Conservation (phyloP, 2,113 vertebrate genomes). For the Varanus salvator region DNA sequence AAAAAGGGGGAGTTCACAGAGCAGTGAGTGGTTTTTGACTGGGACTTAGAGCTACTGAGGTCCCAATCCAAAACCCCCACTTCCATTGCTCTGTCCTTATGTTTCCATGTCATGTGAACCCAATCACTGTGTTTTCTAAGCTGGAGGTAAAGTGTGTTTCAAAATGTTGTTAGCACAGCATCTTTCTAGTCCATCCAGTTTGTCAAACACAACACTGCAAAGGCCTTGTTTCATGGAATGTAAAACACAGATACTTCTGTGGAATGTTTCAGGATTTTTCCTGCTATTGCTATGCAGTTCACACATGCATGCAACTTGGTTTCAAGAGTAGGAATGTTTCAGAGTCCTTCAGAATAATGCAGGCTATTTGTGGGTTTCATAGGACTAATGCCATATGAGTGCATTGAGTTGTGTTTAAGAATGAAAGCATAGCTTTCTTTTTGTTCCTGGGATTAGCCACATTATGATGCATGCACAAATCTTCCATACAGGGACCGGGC, state of each 20-base stretch:
- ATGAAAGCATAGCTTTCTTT: not conserved
- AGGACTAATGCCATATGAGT: not conserved
- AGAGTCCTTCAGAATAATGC: not conserved
- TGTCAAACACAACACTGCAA: not conserved
- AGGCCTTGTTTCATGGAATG: not conserved
- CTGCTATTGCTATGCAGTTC: not conserved
- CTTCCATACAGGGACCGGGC: constrained; percentile 87
- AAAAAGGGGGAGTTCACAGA: too few species aligned
- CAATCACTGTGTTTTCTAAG: not conserved
- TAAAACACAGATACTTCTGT: not conserved
- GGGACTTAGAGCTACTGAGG: too few species aligned
- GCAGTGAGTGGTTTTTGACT: too few species aligned
- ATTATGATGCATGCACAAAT: not conserved
- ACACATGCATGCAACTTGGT: not conserved
- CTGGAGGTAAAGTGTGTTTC: not conserved
- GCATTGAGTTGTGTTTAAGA: not conserved
- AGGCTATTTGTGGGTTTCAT: not conserved
- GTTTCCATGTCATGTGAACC: too few species aligned
- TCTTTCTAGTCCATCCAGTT: not conserved
- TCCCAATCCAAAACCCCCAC: too few species aligned
- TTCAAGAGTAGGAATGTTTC: not conserved
- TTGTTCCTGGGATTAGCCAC: not conserved
- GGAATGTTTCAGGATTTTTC: not conserved
- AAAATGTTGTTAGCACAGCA: not conserved
- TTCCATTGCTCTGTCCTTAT: too few species aligned